These are phyloP conservation scores for Anneissia japonica DNA, from an alignment of 35 echinoderm and acorn worm species.

Conservation along the genomic window DNA sequence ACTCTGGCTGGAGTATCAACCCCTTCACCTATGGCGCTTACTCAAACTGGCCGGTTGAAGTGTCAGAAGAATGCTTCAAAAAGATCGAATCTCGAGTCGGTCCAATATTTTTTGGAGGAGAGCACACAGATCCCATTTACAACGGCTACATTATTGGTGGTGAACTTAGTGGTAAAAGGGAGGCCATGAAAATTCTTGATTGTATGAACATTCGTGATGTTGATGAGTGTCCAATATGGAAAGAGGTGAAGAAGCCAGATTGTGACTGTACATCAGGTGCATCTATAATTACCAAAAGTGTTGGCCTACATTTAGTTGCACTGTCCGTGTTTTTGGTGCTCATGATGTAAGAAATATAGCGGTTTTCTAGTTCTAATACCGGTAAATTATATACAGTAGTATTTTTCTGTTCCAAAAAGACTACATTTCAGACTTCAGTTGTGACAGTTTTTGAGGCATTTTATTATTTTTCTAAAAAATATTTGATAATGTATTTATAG, in stretches of 20 bases:
- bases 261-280: background rate
- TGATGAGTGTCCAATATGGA: conserved; percentile 6
- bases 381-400: no score
- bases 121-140: conserved; percentile 29
- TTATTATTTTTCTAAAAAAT: no score
- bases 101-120: conserved; percentile 28
- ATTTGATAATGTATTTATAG: no score
- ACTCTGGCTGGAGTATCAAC: conserved; percentile 28
- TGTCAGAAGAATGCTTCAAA: background rate
- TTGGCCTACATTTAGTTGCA: no score
- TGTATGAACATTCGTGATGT: background rate
- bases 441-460: no score
- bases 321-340: no score
- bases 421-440: no score
- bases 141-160: conserved; percentile 27
- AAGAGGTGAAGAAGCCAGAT: background rate
- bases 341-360: no score
- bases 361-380: no score
- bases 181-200: conserved; percentile 30
- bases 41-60: conserved; percentile 11
- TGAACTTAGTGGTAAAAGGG: conserved; percentile 28
- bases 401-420: no score
- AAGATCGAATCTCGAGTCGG: conserved; percentile 20
- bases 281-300: no score
- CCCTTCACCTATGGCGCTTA: conserved; percentile 33